phyloP scores from a whole-genome alignment of 1,140 invertebrate species.

The Nephila pilipes region DNA sequence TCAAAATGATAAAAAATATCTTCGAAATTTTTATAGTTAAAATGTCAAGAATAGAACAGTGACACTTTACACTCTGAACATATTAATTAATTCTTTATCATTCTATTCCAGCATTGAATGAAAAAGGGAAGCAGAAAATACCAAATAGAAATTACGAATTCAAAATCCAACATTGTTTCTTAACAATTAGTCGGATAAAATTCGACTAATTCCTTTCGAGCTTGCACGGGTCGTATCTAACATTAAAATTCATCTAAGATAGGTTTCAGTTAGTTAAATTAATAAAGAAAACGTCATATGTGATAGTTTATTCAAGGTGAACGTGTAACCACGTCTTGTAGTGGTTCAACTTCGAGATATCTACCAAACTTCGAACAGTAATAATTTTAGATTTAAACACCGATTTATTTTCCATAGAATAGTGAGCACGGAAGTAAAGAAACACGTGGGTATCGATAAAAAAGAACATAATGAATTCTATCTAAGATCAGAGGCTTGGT shows the following conservation, averaged over 20 bases:
- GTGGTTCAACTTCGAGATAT: neutral
- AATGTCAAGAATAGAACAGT: neutral
- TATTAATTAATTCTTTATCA: neutral
- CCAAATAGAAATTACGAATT: neutral
- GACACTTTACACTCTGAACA: neutral
- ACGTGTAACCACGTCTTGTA: neutral
- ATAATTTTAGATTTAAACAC: neutral
- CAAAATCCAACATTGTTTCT: neutral
- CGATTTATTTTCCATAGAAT: neutral
- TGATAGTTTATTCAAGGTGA: constrained; percentile 13
- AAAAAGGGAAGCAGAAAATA: neutral
- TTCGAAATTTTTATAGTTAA: neutral
- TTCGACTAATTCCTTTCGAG: neutral
- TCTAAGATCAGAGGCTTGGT: neutral
- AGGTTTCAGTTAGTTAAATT: neutral
- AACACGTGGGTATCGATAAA: neutral
- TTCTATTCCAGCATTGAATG: neutral
- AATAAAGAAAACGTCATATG: neutral
- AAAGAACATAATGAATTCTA: constrained; percentile 48
- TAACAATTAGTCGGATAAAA: neutral
- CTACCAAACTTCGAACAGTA: neutral
- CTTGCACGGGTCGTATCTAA: neutral
- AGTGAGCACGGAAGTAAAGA: constrained; percentile 9
- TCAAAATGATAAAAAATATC: neutral
- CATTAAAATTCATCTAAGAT: neutral